phyloP scores from a whole-genome alignment of 2,113 vertebrate genomes.

The Anarhynchus alexandrinus region DNA sequence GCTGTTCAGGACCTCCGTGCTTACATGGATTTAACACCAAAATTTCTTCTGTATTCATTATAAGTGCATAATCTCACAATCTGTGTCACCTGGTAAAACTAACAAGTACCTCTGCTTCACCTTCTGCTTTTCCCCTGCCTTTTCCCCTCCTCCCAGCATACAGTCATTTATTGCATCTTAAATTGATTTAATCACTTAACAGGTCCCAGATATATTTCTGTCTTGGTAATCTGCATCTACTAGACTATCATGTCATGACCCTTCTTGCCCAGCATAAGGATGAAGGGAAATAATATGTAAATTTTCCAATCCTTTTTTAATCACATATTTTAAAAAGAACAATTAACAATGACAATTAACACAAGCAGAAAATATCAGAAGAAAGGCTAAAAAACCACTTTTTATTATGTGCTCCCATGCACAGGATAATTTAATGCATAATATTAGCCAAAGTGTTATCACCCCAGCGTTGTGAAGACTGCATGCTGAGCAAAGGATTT shows the following conservation, averaged over 20 bases:
- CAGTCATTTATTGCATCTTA: not conserved
- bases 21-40: not conserved
- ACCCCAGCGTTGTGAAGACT: not conserved
- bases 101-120: not conserved
- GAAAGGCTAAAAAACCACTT: not conserved
- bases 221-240: not conserved
- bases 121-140: not conserved
- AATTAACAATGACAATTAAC: not conserved
- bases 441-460: not conserved
- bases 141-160: not conserved
- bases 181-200: not conserved
- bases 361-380: not conserved
- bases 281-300: not conserved
- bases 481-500: conserved; percentile 25
- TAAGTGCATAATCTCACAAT: not conserved
- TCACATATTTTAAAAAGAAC: not conserved
- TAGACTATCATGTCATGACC: not conserved
- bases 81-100: not conserved
- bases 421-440: not conserved
- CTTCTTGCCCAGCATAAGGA: not conserved
- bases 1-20: not conserved
- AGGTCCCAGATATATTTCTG: not conserved
- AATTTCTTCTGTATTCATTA: not conserved
- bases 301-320: not conserved
- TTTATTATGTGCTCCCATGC: not conserved